phyloP scores from a whole-genome alignment of 2,113 vertebrate genomes.

The Pelobates fuscus region DNA sequence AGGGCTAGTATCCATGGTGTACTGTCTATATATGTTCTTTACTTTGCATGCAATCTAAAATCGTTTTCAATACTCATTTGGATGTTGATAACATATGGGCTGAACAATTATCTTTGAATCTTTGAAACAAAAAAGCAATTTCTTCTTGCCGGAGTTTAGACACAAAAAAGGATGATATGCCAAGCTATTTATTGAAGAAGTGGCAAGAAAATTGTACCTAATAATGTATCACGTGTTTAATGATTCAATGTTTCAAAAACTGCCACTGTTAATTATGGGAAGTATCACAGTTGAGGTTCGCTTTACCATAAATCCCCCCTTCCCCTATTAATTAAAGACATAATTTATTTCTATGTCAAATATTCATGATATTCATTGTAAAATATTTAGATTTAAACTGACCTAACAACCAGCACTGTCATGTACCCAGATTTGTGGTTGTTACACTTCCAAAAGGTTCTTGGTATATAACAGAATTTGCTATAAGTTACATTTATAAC shows the following conservation, averaged over 20 bases:
- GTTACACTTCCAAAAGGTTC: too few relatives aligned
- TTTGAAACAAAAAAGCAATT: slow-evolving; percentile 21
- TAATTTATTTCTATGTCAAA: too few relatives aligned
- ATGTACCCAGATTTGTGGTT: too few relatives aligned
- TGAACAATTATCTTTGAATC: slow-evolving; percentile 52
- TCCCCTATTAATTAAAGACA: too few relatives aligned
- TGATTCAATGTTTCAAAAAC: not conserved
- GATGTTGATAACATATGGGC: slow-evolving; percentile 49
- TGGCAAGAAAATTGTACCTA: slow-evolving; percentile 6
- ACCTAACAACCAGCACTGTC: too few relatives aligned
- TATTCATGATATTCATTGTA: too few relatives aligned
- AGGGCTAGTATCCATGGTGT: slow-evolving; percentile 49
- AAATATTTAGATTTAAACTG: too few relatives aligned
- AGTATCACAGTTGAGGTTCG: too few relatives aligned
- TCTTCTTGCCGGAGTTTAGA: slow-evolving; percentile 25
- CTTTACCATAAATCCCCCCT: too few relatives aligned
- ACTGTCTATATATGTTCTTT: slow-evolving; percentile 48
- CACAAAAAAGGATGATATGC: slow-evolving; percentile 7
- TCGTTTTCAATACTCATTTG: slow-evolving; percentile 47
- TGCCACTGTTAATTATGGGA: slow-evolving; percentile 16
- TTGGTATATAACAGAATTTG: too few relatives aligned
- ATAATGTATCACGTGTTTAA: slow-evolving; percentile 1
- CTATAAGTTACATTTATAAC: slow-evolving; percentile 40
- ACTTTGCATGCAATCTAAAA: slow-evolving; percentile 51
- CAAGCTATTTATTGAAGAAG: slow-evolving; percentile 3